Evolutionary conservation across 2,888 invertebrate genomes (phyloP).

Genomic region (Trypoxylon attenuatum): DNA sequence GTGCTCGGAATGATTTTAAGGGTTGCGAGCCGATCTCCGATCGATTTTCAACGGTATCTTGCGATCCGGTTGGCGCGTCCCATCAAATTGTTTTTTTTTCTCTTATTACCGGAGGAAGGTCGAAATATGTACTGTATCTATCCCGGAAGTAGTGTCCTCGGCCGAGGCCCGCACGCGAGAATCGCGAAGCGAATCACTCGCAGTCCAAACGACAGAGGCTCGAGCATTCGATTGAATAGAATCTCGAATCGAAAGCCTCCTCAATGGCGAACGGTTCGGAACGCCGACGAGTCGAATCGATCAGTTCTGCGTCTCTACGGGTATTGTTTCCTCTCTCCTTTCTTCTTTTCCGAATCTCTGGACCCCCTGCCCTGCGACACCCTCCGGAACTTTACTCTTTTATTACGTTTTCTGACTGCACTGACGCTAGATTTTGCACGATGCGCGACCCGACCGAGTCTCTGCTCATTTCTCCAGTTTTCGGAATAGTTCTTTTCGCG

Average conservation of each 20-base stretch:
- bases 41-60: not conserved
- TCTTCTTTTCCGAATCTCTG: not conserved
- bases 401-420: conserved; percentile 9
- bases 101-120: too few relatives aligned
- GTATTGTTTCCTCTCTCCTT: not conserved
- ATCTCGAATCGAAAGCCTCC: not conserved
- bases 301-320: not conserved
- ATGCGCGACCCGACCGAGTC: too few relatives aligned
- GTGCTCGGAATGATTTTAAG: not conserved
- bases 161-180: too few relatives aligned
- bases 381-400: not conserved
- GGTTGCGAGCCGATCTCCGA: not conserved
- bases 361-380: not conserved
- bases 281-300: not conserved
- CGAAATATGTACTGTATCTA: too few relatives aligned
- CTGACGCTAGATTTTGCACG: not conserved
- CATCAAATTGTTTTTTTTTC: too few relatives aligned
- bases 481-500: too few relatives aligned
- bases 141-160: too few relatives aligned
- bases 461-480: too few relatives aligned
- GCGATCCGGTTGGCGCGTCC: not conserved
- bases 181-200: too few relatives aligned
- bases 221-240: too few relatives aligned
- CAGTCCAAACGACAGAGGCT: too few relatives aligned
- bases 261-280: not conserved